Evolutionary conservation across 2,797 vertebrate species (phyloP), one percentile per base, ranked within the genome.

Genomic region (Heteromormyrus szaboi): DNA sequence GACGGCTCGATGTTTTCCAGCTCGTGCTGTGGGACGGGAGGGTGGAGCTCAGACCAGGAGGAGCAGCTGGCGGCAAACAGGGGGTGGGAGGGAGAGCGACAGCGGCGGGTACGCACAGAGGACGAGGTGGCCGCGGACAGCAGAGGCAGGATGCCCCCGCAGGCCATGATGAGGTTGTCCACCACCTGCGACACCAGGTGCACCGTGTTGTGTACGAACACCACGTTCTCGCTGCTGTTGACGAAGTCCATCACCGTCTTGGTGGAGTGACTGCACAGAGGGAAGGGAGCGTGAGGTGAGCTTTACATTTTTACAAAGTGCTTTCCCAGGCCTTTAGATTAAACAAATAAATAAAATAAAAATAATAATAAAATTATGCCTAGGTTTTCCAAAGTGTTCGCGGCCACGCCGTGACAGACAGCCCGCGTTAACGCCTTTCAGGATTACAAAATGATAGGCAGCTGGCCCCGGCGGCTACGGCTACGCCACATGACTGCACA

Each of bases 191-290:
- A 99, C 94, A 99, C 96, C 91, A 99, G 97, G 93, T 99, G 99
- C 86, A 99, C 94, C 0, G 98, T 99, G 95, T 99, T 99, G 95
- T 99, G 99, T 91, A 99, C 98, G 94, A 99, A 99, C 91, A 99
- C 95, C 0, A 98, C 94, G 68, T 99, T 99, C 93, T 99, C 98
- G 14, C 96, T 99, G 97, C 97, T 99, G 95, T 99, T 99, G 94
- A 99, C 98, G 91, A 99, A 99, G 94, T 99, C 98, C 97, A 98
- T 95, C 90, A 99, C 95, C 0, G 98, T 99, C 96, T 99, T 99
- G 88, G 98, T 98, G 92, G 98, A 99, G 95, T 99, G 98, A 92
- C 98, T 99, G 92, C 90, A 91, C 11, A 59, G 41, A 76, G 84
- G 0, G 8, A 5, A 86, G 59, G 19, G 0, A 22, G 59, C 1